Evolutionary conservation across 2,113 vertebrate genomes (phyloP), one percentile per base, ranked within the genome.

Genomic region (Scortum barcoo): DNA sequence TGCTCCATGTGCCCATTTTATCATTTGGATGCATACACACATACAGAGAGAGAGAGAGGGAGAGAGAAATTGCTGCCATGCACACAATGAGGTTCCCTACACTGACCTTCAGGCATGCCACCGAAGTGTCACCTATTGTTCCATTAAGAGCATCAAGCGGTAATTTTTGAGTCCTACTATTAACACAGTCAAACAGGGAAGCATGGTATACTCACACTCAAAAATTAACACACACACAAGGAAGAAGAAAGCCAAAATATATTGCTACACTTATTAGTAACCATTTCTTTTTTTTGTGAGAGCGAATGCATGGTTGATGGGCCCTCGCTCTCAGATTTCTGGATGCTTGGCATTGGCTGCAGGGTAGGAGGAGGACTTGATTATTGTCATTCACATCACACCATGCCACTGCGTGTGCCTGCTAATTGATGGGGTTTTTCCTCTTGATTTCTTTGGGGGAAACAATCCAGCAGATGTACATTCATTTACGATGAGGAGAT

Each of bases 391-490:
- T 89, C 91, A 76, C 88, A 85, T 82, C 91, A 90, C 86, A 83
- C 74, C 40, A n/a, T 71, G 88, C 83, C 74, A 88, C 65, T 85
- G 74, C 83, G 80, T 84, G 79, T 24, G 84, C 60, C 56, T 58
- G 80, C 78, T 93, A 92, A 92, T 93, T 91, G 83, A 91, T 87
- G 80, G 76, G 83, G 77, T 83, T 90, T 90, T 91, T 89, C 81
- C 85, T 86, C 81, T 82, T 88, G 73, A 89, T 91, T 93, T 93
- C 88, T 92, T 88, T 83, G 66, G 85, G 88, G 92, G 80, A 93
- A 93, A 93, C 89, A 90, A 92, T 92, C 85, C 83, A 88, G 81
- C 89, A 91, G 88, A 85, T 94, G 90, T 92, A 93, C 86, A 91
- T 92, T 90, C 83, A 90, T 89, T 86, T 90, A 80, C 73, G 75